Evolutionary conservation across 2,797 vertebrate species (phyloP), one percentile per base, ranked within the genome.

Genomic region (Telmatherina bonti): DNA sequence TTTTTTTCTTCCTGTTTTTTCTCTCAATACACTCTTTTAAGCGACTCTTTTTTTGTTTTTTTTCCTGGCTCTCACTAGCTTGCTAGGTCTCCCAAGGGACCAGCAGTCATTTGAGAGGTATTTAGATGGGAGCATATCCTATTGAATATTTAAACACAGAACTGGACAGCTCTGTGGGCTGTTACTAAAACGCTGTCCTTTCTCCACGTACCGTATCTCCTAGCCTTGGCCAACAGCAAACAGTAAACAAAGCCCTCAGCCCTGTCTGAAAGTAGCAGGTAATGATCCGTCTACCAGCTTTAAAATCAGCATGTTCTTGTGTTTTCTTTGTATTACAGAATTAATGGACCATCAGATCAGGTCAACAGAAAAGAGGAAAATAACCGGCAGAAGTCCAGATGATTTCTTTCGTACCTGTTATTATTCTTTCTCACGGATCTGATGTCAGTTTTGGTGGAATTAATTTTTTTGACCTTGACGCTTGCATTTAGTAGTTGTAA

Each of bases 71-170:
- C 72, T 83, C 78, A 64, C 78, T 54, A 67, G 70, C 74, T 64
- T 13, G 64, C 76, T 51, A 10, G 78, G 49, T 80, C 65, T 83
- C 90, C 76, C 82, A 7, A 56, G 84, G 79, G 88, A 86, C 70
- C 70, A 31, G 75, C 82, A 88, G 88, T 85, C 79, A 82, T 77
- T 85, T 81, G 66, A 76, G 69, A 89, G 83, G 80, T 88, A 88
- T 88, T 90, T 88, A 85, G 85, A 85, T 62, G 88, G 86, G 71
- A 75, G 67, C 76, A 69, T 71, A 77, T 84, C 78, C 81, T 78
- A 78, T 84, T 13, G 71, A 89, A 91, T 90, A 90, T 90, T 87
- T 84, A 89, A 86, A 81, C 72, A 68, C 79, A 59, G 51, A 71
- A 66, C 56, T 47, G 65, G 61, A 64, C 70, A 70, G 78, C 76